Conservation (phyloP, 2,888 invertebrate genomes). For the Hirtodrosophila alboralis region DNA sequence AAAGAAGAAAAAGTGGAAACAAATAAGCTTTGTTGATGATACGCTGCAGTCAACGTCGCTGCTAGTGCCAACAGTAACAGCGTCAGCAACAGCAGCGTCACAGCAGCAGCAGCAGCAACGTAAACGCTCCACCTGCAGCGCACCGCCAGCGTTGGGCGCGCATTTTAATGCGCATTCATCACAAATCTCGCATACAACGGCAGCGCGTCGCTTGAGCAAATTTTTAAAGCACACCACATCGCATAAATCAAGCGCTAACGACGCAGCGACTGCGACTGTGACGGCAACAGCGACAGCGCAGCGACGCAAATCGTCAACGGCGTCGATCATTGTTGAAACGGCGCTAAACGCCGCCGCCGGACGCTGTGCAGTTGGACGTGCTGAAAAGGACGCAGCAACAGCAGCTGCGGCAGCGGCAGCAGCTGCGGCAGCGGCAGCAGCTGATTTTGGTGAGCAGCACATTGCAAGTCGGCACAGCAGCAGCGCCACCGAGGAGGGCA, state of each 20-base stretch:
- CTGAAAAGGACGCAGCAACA: slow-evolving; percentile 26
- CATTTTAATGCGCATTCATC: slow-evolving; percentile 15
- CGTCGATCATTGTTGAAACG: slow-evolving; percentile 72
- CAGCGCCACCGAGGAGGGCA: slow-evolving; percentile 61
- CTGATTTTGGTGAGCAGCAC: slow-evolving; percentile 8
- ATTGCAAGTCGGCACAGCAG: slow-evolving; percentile 53
- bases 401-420: too few species aligned
- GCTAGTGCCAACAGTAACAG: slow-evolving; percentile 35
- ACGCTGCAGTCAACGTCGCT: slow-evolving; percentile 52
- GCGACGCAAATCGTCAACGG: slow-evolving; percentile 75
- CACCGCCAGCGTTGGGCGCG: slow-evolving; percentile 65
- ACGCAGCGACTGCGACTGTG: slow-evolving; percentile 3
- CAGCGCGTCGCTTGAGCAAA: slow-evolving; percentile 57
- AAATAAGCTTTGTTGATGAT: slow-evolving; percentile 75
- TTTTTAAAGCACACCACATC: slow-evolving; percentile 56
- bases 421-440: slow-evolving; percentile 6
- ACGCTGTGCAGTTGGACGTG: slow-evolving; percentile 43
- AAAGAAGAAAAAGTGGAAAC: slow-evolving; percentile 80
- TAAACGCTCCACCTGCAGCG: slow-evolving; percentile 70
- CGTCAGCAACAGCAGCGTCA: slow-evolving; percentile 23
- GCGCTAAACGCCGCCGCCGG: slow-evolving; percentile 67
- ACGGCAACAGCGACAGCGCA: slow-evolving; percentile 26
- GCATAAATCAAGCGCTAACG: slow-evolving; percentile 25
- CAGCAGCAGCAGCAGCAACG: slow-evolving; percentile 51
- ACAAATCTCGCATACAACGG: slow-evolving; percentile 20